Evolutionary conservation across 2,888 invertebrate species (phyloP).

Genomic region (Conchocele bisecta): DNA sequence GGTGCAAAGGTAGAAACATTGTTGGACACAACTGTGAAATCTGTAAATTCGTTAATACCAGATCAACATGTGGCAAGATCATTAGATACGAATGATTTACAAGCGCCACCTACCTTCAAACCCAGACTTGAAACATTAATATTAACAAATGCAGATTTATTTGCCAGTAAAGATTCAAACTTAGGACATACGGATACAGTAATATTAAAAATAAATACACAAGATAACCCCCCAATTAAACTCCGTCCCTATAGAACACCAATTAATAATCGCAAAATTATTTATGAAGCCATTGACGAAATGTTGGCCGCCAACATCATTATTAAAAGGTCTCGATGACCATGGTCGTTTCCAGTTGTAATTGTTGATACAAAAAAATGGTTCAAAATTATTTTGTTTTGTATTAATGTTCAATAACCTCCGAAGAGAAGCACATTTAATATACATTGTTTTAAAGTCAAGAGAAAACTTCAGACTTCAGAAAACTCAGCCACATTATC

Average conservation of each 20-base stretch:
- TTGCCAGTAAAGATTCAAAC: conserved; percentile 34
- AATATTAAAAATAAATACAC: conserved; percentile 22
- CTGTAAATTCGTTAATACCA: background rate
- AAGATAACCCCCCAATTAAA: conserved; percentile 15
- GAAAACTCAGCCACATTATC: conserved; percentile 11
- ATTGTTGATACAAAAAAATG: conserved; percentile 30
- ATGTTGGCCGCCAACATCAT: conserved; percentile 28
- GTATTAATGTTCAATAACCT: too few species aligned
- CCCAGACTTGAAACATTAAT: conserved; percentile 10
- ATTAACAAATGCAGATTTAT: conserved; percentile 20
- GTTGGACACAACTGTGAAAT: background rate
- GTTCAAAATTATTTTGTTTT: conserved; percentile 21
- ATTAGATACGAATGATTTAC: too few species aligned
- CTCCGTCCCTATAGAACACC: conserved; percentile 17
- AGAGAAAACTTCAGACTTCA: too few species aligned
- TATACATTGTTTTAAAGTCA: too few species aligned
- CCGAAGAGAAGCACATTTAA: too few species aligned
- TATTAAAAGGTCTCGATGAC: conserved; percentile 5
- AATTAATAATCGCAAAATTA: conserved; percentile 18
- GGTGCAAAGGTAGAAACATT: too few species aligned
- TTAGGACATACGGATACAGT: conserved; percentile 28
- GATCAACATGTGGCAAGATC: background rate
- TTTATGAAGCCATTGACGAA: conserved; percentile 36
- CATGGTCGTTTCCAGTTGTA: conserved; percentile 47
- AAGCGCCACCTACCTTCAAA: conserved; percentile 5